A percentile compares a stretch with the other conserved stretches of the same genome.
Evolutionary conservation across 1,140 invertebrate genomes (phyloP).

Genomic region (Physella acuta): DNA sequence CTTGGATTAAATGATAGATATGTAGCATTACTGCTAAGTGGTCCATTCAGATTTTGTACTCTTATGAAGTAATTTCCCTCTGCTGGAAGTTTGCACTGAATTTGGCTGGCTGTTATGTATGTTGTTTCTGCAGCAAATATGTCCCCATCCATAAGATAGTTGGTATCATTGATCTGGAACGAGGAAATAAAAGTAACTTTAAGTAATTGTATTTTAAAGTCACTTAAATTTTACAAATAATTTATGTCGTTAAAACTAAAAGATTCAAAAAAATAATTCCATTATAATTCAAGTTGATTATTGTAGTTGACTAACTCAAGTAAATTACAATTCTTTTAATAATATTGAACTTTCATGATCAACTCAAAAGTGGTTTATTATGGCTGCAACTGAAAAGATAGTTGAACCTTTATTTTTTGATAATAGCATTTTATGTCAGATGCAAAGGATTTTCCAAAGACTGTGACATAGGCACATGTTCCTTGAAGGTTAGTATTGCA

Average conservation of each 20-base stretch:
- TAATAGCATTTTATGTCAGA: conserved; percentile 32
- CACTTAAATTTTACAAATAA: too few species aligned
- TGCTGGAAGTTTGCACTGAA: conserved; percentile 29
- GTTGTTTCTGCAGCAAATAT: too few species aligned
- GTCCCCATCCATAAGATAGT: too few species aligned
- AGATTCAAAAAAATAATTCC: too few species aligned
- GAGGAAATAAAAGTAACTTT: too few species aligned
- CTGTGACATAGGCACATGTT: conserved; percentile 23
- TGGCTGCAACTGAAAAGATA: neutral
- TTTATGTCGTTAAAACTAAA: too few species aligned
- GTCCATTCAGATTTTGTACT: conserved; percentile 26
- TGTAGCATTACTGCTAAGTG: conserved; percentile 30
- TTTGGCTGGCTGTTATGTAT: conserved; percentile 34
- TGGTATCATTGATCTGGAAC: too few species aligned
- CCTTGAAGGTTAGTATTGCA: conserved; percentile 33
- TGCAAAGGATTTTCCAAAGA: conserved; percentile 42
- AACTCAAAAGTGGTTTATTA: too few species aligned
- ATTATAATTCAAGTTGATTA: too few species aligned
- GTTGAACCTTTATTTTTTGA: conserved; percentile 32
- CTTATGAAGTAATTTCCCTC: conserved; percentile 32
- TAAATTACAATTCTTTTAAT: neutral
- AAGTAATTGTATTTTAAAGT: too few species aligned
- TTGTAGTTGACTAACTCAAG: too few species aligned
- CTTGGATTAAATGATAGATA: conserved; percentile 39
- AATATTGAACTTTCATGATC: neutral